phyloP scores from a whole-genome alignment of 1,140 invertebrate genomes.

The Papilio machaon region DNA sequence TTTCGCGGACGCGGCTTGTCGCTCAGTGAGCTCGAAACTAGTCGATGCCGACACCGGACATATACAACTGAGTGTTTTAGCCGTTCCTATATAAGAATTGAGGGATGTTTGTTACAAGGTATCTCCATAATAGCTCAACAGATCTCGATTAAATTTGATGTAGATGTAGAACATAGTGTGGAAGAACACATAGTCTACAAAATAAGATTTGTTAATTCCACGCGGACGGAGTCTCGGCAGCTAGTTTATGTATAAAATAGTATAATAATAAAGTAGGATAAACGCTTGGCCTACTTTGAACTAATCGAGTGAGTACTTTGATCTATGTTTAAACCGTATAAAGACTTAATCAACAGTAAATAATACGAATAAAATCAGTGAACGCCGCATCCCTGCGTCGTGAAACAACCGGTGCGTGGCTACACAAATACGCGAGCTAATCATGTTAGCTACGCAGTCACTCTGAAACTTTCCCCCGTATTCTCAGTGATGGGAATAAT shows the following conservation, averaged over 20 bases:
- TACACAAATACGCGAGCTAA: slow-evolving; percentile 33
- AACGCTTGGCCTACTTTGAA: slow-evolving; percentile 10
- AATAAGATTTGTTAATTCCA: too few relatives aligned
- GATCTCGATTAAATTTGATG: too few relatives aligned
- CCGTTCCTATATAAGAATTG: too few relatives aligned
- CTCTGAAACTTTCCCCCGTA: slow-evolving; percentile 18
- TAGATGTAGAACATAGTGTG: too few relatives aligned
- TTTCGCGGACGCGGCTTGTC: too few relatives aligned
- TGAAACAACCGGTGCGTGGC: slow-evolving; percentile 30
- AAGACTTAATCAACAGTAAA: slow-evolving; percentile 32
- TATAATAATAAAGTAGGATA: neutral
- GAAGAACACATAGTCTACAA: too few relatives aligned
- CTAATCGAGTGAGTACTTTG: slow-evolving; percentile 6
- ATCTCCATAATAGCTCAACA: too few relatives aligned
- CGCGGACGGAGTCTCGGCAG: too few relatives aligned
- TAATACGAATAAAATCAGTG: slow-evolving; percentile 35
- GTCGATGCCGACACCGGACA: too few relatives aligned
- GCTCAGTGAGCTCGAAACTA: too few relatives aligned
- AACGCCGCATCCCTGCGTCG: slow-evolving; percentile 8
- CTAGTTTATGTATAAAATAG: neutral
- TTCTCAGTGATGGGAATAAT: neutral
- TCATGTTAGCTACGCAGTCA: slow-evolving; percentile 25
- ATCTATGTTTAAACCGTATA: slow-evolving; percentile 29
- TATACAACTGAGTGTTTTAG: too few relatives aligned
- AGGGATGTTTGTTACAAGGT: too few relatives aligned